Evolutionary conservation across 2,888 invertebrate genomes (phyloP).

Genomic region (Stenchaetothrips biformis): DNA sequence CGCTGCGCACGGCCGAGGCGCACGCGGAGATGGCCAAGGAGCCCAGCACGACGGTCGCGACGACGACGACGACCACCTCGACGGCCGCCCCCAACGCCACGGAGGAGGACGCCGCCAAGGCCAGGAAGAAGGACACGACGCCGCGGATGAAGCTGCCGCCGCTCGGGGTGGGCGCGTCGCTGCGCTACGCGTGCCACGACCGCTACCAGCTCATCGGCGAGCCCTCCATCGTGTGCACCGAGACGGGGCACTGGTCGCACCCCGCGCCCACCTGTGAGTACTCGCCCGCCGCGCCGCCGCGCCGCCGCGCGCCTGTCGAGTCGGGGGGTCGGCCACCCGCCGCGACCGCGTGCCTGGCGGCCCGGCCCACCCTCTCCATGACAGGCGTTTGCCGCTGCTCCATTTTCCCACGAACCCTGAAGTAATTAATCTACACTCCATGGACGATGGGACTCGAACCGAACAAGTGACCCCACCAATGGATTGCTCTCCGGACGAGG

Average conservation of each 20-base stretch:
- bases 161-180: constrained; percentile 68
- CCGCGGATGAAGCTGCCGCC: constrained; percentile 40
- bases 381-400: background rate
- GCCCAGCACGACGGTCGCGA: constrained; percentile 5
- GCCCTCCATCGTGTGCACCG: constrained; percentile 78
- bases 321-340: background rate
- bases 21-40: constrained; percentile 60
- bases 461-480: no score
- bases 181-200: constrained; percentile 69
- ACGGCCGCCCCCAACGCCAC: constrained; percentile 46
- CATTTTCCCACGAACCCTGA: no score
- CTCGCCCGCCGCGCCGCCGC: background rate
- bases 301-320: background rate
- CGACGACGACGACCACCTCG: background rate
- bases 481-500: no score
- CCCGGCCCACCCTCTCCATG: background rate
- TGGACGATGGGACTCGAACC: no score
- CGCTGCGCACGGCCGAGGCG: constrained; percentile 50
- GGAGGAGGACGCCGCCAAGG: constrained; percentile 38
- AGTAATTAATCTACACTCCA: no score
- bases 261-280: constrained; percentile 73
- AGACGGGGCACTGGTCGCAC: constrained; percentile 83
- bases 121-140: constrained; percentile 40
- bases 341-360: background rate
- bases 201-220: constrained; percentile 68